phyloP scores from a whole-genome alignment of 37 sponge, comb jelly and placozoan genomes.

The Cladorhizidae sp. region DNA sequence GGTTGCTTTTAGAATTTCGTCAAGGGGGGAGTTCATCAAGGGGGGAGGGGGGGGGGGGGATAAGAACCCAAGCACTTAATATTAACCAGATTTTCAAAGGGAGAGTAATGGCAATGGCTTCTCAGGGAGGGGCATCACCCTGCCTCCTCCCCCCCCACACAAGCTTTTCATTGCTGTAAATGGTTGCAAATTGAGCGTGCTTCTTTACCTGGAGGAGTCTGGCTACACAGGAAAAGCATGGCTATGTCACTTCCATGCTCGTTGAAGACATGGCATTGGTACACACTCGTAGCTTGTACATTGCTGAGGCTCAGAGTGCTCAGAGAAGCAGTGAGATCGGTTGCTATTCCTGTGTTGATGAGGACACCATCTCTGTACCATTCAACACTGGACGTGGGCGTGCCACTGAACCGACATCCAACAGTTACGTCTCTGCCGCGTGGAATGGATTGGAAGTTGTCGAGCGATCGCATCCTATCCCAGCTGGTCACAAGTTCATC shows the following conservation, averaged over 20 bases:
- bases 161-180: too few relatives aligned
- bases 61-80: too few relatives aligned
- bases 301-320: not conserved
- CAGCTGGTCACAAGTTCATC: not conserved
- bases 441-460: constrained; percentile 10
- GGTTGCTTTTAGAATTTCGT: too few relatives aligned
- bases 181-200: too few relatives aligned
- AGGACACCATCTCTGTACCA: constrained; percentile 4
- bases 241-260: constrained; percentile 1
- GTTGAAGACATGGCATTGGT: constrained; percentile 48
- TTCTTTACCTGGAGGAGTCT: not conserved
- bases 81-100: too few relatives aligned
- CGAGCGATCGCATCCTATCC: not conserved
- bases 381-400: constrained; percentile 8
- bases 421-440: not conserved
- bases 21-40: too few relatives aligned
- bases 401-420: constrained; percentile 22
- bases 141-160: too few relatives aligned
- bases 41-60: too few relatives aligned
- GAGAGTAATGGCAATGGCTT: too few relatives aligned
- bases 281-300: not conserved
- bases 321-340: not conserved
- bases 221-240: constrained; percentile 1
- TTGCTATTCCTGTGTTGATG: constrained; percentile 3
- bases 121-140: too few relatives aligned